phyloP scores from a whole-genome alignment of 2,797 vertebrate species.

The Basileuterus tristriatus region DNA sequence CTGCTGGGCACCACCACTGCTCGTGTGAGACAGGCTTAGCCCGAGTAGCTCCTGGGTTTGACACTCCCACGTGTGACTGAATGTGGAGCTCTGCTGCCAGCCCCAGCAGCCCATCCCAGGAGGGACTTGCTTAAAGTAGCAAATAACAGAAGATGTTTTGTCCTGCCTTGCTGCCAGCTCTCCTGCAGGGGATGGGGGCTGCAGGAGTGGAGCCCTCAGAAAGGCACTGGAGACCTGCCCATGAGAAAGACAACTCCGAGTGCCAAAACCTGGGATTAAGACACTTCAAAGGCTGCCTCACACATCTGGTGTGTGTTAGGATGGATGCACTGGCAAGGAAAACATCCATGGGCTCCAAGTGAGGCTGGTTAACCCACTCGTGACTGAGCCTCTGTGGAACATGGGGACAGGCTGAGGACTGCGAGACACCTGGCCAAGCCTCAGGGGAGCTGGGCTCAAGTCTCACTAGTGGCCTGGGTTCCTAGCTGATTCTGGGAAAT shows the following conservation, averaged over 20 bases:
- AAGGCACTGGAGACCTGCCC: neutral
- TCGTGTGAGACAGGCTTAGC: neutral
- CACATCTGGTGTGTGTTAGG: constrained; percentile 71
- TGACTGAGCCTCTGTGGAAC: neutral
- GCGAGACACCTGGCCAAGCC: neutral
- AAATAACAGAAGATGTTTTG: neutral
- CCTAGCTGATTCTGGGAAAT: neutral
- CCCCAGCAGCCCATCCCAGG: neutral
- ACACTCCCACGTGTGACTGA: neutral
- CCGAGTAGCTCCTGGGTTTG: neutral
- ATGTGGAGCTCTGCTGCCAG: neutral
- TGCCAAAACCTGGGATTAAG: constrained; percentile 58
- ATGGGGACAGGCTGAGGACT: neutral
- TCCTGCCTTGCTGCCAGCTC: neutral
- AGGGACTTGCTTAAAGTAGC: neutral
- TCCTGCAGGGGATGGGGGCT: neutral
- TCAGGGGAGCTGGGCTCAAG: neutral
- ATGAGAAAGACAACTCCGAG: constrained; percentile 3
- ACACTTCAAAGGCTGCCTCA: constrained; percentile 22
- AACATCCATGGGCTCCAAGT: constrained; percentile 14
- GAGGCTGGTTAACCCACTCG: constrained; percentile 32
- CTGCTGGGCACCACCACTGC: neutral
- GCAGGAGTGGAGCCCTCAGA: neutral
- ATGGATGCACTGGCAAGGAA: constrained; percentile 31
- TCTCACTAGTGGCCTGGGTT: neutral